phyloP scores from a whole-genome alignment of 2,113 vertebrate genomes.

The Bujurquina vittata region DNA sequence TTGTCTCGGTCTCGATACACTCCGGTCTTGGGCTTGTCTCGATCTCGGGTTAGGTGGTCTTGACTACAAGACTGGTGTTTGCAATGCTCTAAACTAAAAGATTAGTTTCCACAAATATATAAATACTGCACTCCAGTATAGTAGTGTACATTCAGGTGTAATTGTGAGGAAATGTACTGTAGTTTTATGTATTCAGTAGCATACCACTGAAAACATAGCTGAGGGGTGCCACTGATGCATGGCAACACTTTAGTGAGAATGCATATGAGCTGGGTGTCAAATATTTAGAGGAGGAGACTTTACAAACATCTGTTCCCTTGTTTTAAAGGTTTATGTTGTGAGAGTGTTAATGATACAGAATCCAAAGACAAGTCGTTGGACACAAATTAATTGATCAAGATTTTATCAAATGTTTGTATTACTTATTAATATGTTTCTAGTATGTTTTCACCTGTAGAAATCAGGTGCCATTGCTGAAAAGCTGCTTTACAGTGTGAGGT shows the following conservation, averaged over 20 bases:
- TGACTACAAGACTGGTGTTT: too few relatives aligned
- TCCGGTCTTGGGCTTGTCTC: too few relatives aligned
- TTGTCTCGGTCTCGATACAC: too few relatives aligned
- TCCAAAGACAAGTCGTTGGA: too few relatives aligned
- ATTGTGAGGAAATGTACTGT: not conserved
- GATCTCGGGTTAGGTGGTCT: too few relatives aligned
- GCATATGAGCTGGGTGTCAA: not conserved
- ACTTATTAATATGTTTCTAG: not conserved
- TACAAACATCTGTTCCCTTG: not conserved
- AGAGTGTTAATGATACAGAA: not conserved
- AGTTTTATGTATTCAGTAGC: too few relatives aligned
- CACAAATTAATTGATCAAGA: not conserved
- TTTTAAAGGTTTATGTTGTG: not conserved
- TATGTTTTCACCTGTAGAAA: not conserved
- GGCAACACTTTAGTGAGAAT: not conserved
- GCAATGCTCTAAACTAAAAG: accelerated
- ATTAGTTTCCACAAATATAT: not conserved
- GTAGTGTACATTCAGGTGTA: accelerated
- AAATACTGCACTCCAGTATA: not conserved
- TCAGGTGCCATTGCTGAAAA: too few relatives aligned
- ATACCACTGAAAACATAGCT: not conserved
- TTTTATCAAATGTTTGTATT: not conserved
- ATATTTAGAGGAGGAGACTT: too few relatives aligned
- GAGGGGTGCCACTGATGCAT: not conserved
- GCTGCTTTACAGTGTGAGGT: too few relatives aligned